Percentiles rank a stretch among this genome's conserved stretches.
These are phyloP conservation scores for Ctenopoma multispine DNA, from an alignment of 2,797 vertebrate genomes.

Conservation along the genomic window DNA sequence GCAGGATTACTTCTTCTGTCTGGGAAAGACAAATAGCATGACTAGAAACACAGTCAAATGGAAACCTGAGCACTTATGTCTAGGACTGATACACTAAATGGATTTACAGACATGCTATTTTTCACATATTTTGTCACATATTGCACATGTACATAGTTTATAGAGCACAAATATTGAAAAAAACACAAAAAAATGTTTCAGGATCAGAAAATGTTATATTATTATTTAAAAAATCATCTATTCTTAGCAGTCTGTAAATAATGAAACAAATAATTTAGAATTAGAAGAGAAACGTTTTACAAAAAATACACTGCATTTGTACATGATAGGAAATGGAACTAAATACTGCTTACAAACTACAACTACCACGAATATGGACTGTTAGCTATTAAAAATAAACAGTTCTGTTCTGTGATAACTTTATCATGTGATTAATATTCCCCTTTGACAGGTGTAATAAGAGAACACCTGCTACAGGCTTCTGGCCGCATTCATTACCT, in stretches of 20 bases:
- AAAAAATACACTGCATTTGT: no score
- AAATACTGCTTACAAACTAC: no score
- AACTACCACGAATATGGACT: background rate
- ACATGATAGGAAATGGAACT: no score
- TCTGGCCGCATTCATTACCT: conserved; percentile 68
- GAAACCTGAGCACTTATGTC: conserved; percentile 20
- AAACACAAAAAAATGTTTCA: background rate
- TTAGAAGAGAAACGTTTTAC: no score
- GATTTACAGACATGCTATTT: conserved; percentile 1
- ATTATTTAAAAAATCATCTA: no score
- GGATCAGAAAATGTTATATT: background rate
- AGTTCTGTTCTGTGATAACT: conserved; percentile 9
- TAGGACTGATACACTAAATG: background rate
- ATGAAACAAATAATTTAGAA: no score
- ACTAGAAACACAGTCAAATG: conserved; percentile 30
- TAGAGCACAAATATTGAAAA: background rate
- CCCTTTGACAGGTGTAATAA: conserved; percentile 44
- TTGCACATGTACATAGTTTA: background rate
- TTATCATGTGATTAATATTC: conserved; percentile 57
- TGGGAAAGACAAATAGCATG: conserved; percentile 48
- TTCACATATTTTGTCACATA: background rate
- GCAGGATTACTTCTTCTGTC: conserved; percentile 54
- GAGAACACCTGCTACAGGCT: conserved; percentile 22
- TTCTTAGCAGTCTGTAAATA: no score
- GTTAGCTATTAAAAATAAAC: background rate